A percentile compares a stretch with the other conserved stretches of the same genome.
These are phyloP conservation scores for Tiliacea aurago DNA, from an alignment of 2,888 invertebrate genomes.

Conservation along the genomic window DNA sequence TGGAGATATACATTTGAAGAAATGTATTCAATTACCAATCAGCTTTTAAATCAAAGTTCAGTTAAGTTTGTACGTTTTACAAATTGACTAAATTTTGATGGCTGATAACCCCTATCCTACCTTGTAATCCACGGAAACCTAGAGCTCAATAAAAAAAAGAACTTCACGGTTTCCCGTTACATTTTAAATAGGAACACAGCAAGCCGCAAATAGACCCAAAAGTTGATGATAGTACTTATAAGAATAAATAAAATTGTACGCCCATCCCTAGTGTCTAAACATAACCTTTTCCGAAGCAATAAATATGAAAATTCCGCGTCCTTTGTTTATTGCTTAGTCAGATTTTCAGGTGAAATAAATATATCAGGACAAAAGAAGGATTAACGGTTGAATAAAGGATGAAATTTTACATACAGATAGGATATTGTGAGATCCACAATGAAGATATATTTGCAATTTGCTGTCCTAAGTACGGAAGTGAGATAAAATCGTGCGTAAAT, in stretches of 20 bases:
- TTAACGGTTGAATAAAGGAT: conserved; percentile 43
- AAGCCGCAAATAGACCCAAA: neutral
- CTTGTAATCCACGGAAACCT: too few species aligned
- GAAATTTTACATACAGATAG: conserved; percentile 55
- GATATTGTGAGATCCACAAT: conserved; percentile 40
- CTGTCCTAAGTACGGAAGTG: conserved; percentile 27
- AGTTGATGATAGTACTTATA: neutral
- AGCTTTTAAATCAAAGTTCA: too few species aligned
- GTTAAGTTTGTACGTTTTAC: too few species aligned
- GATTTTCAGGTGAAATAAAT: conserved; percentile 52
- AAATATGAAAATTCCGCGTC: conserved; percentile 45
- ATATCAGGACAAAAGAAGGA: conserved; percentile 49
- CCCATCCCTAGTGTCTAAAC: neutral
- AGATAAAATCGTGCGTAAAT: conserved; percentile 50
- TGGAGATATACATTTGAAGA: too few species aligned
- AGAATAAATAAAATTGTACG: neutral
- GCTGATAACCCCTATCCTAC: neutral
- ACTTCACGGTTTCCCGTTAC: neutral
- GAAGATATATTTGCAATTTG: conserved; percentile 60
- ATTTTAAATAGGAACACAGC: too few species aligned
- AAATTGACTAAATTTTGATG: neutral
- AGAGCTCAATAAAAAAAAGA: neutral
- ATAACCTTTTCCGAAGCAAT: conserved; percentile 22
- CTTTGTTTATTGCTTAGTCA: conserved; percentile 46
- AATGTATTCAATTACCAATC: neutral